Evolutionary conservation across 2,888 invertebrate species (phyloP).

Genomic region (Torymus texanus): DNA sequence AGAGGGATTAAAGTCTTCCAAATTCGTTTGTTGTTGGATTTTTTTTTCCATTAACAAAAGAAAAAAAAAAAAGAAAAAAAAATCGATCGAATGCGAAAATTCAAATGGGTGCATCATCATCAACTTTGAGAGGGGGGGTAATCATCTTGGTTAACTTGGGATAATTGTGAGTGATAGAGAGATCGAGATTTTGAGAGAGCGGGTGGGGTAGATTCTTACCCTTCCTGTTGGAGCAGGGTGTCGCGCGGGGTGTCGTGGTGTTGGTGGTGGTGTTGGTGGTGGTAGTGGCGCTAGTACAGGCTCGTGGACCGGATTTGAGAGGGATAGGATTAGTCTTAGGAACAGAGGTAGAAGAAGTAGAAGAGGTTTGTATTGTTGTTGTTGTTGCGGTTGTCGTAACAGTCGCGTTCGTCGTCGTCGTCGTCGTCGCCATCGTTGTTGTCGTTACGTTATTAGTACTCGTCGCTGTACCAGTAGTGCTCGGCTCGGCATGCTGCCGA

Average conservation of each 20-base stretch:
- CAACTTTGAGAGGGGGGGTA: constrained; percentile 16
- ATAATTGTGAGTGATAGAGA: constrained; percentile 55
- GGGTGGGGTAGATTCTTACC: constrained; percentile 75
- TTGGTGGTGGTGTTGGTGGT: constrained; percentile 73
- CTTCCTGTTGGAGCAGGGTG: constrained; percentile 76
- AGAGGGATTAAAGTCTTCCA: constrained; percentile 30
- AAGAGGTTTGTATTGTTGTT: background rate
- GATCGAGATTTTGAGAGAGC: constrained; percentile 59
- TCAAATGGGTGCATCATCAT: constrained; percentile 48
- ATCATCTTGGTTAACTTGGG: constrained; percentile 50
- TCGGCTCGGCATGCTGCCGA: constrained; percentile 74
- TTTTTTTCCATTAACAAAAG: background rate
- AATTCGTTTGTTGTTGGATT: constrained; percentile 9
- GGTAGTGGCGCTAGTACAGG: constrained; percentile 73
- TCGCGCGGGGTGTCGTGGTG: constrained; percentile 76
- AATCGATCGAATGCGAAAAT: constrained; percentile 35
- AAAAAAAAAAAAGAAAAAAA: background rate
- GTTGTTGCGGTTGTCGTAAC: constrained; percentile 11
- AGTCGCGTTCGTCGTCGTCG: constrained; percentile 2
- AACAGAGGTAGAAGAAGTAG: constrained; percentile 23
- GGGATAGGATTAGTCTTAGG: constrained; percentile 61
- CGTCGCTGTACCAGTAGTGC: constrained; percentile 42
- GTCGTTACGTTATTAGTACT: constrained; percentile 14
- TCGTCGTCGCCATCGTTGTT: background rate
- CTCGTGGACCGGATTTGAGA: constrained; percentile 73